Base-by-base conservation (phyloP, 2,888 invertebrate genomes). In the Nymphalis urticae region DNA sequence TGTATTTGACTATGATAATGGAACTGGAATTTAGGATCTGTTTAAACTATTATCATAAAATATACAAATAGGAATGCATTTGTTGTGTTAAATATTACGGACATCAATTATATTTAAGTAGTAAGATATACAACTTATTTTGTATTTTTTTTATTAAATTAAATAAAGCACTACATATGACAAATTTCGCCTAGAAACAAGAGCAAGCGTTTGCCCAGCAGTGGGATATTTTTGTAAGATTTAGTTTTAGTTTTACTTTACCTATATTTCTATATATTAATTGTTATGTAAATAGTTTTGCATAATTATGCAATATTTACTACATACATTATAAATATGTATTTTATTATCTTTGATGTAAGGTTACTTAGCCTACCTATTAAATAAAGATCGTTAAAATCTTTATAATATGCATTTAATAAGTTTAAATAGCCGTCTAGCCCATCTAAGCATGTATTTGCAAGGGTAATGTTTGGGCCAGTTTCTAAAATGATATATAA, bases 21-120 rank as follows among this genome's bases (percentile, higher is more conserved):
- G 58, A 72, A 65, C 53, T 53, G 62, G 69, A 58, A 62, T 60
- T 62, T 58, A 59, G 21, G 66, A 53, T 51, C 51, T 65, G 58
- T 70, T 69, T 66, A 69, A 63, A 51, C 13, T 16, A 19, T 69
- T 65, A 66, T 69, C 66, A 58, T 19, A 54, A 58, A 19, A 58
- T 27, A 58, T 36, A 58, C 42, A 16, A 4, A 42, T 19, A 19
- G n/a, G 13, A n/a, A 9, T 58, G n/a, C 5, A 9, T 36, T 19
- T 19, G n/a, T 48, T 48, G n/a, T 48, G 6, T 48, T 48, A n/a
- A 48, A 48, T 17, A n/a, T n/a, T 17, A 48, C 27, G 5, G 6
- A 32, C 6, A 32, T 6, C 27, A 32, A 32, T 32, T 0, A 32
- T 32, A 32, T 32, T 21, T 21, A 6, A 32, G 27, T 6, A 32